Conservation (phyloP, 2,797 vertebrate genomes). For the Eurystomus glaucurus region DNA sequence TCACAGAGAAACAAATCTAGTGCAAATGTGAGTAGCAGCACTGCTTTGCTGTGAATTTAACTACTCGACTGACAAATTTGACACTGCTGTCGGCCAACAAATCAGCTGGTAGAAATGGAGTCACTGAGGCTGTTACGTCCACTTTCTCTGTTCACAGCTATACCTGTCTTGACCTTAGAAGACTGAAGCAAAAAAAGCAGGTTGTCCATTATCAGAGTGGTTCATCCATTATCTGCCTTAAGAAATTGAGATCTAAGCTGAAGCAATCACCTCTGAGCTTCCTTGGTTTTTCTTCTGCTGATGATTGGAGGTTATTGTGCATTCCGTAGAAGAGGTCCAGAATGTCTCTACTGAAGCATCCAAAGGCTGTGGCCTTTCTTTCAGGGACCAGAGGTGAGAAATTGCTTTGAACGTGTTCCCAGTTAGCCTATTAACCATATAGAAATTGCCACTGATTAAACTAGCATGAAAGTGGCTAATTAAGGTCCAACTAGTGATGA, state of each 20-base stretch:
- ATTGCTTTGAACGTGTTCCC: not conserved
- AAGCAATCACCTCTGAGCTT: not conserved
- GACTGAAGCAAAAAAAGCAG: not conserved
- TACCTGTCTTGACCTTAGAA: not conserved
- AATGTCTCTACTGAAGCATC: not conserved
- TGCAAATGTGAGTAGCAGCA: not conserved
- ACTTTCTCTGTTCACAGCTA: not conserved
- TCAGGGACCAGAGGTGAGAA: not conserved
- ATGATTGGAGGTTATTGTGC: accelerated
- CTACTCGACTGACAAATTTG: not conserved
- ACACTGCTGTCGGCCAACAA: not conserved
- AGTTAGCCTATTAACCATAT: not conserved
- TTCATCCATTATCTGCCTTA: not conserved
- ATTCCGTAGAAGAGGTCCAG: not conserved
- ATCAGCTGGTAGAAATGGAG: not conserved
- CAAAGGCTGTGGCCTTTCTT: not conserved
- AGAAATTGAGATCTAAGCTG: not conserved
- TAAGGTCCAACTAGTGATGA: not conserved
- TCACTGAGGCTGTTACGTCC: not conserved
- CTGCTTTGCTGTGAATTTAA: not conserved
- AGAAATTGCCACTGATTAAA: not conserved
- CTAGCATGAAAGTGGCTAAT: not conserved
- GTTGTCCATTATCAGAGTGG: not conserved
- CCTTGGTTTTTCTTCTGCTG: not conserved
- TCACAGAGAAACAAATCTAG: not conserved